Evolutionary conservation across 2,888 invertebrate species (phyloP).

Genomic region (Carterocephalus palaemon): DNA sequence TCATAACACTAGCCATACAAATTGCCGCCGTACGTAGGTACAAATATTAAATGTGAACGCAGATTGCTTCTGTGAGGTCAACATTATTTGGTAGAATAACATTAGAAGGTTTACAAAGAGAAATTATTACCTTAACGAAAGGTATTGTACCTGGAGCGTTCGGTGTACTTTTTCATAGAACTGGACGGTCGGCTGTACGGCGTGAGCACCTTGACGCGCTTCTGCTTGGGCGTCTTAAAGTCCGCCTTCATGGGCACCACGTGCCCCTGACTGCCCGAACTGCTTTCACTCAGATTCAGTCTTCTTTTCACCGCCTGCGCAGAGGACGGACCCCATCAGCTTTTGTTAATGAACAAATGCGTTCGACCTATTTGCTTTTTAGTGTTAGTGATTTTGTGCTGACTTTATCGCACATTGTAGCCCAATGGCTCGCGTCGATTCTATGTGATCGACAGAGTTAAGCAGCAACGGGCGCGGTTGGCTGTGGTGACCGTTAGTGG

Average conservation of each 20-base stretch:
- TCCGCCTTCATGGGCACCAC: slow-evolving; percentile 82
- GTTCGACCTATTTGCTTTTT: too few relatives aligned
- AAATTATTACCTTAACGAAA: slow-evolving; percentile 29
- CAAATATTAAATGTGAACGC: too few relatives aligned
- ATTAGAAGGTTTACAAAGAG: slow-evolving; percentile 17
- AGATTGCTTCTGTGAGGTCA: too few relatives aligned
- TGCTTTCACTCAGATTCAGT: slow-evolving; percentile 84
- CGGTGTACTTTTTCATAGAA: slow-evolving; percentile 77
- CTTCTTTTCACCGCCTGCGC: slow-evolving; percentile 88
- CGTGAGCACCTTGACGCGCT: slow-evolving; percentile 71
- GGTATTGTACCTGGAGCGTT: slow-evolving; percentile 71
- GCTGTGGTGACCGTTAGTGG: too few relatives aligned
- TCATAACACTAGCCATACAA: too few relatives aligned
- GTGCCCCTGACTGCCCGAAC: slow-evolving; percentile 78
- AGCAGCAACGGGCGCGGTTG: too few relatives aligned
- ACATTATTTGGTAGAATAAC: background rate
- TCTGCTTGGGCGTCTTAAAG: slow-evolving; percentile 82
- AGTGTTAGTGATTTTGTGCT: too few relatives aligned
- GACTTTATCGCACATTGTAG: too few relatives aligned
- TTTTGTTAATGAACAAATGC: too few relatives aligned
- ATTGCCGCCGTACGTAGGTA: too few relatives aligned
- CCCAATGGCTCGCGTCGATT: too few relatives aligned
- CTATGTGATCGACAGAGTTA: too few relatives aligned
- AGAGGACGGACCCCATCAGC: slow-evolving; percentile 26
- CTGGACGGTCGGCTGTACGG: slow-evolving; percentile 75